Evolutionary conservation across 2,113 vertebrate species (phyloP), one percentile per base, ranked within the genome.

Genomic region (Mohoua ochrocephala): DNA sequence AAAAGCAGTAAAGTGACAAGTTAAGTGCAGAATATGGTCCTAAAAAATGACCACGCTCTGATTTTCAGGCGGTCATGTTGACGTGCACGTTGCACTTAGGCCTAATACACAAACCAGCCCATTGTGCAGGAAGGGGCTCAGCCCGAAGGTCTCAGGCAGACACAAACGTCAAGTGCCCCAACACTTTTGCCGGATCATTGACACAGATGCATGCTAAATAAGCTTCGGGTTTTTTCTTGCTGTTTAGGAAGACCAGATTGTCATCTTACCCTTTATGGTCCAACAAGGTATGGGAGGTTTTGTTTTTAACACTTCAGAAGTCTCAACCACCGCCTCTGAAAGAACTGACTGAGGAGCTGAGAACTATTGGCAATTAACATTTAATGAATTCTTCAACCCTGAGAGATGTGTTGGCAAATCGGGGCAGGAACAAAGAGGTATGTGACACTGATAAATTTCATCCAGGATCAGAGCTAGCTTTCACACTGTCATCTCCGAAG

Each of bases 11-110:
- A 70, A 85, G n/a, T 23, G 13, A 52, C 18, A 71, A 67, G 16
- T 30, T 16, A 65, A 49, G 9, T 13, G 15, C 45, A 73, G 70
- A 73, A 37, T 3, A 19, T 0, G 1, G 49, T 52, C 27, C 31
- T 11, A n/a, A 26, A 64, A 56, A 18, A n/a, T 24, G 4, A 69
- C 0, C 0, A 26, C 1, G 0, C 20, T 28, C 42, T 23, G 24
- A 18, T 67, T 78, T 57, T 61, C 76, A 77, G 28, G 16, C 2
- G 0, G 30, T 28, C 24, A 33, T 2, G 11, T 16, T 47, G 9
- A 60, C 42, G 42, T 2, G 2, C 11, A 10, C 2, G 7, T 7
- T 57, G 53, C 19, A 35, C 0, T 3, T 15, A 31, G 21, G 22
- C 15, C 52, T 19, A 9, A 16, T 23, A 63, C 10, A n/a, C 27